Conservation (phyloP, 92 coral and sea anemone genomes). For the Nematostella vectensis region DNA sequence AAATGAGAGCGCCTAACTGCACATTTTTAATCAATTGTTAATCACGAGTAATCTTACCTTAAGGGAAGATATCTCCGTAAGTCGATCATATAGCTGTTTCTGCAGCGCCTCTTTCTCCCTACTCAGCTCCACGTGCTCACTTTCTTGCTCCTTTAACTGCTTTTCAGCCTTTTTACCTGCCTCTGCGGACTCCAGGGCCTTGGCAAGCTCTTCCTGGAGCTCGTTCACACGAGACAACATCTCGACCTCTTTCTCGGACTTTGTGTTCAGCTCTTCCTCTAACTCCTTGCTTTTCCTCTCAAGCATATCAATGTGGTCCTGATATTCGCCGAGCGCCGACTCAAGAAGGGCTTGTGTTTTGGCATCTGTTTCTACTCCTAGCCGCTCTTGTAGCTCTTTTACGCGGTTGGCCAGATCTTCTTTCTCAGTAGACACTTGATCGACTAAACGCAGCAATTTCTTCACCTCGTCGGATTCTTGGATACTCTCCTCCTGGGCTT, state of each 20-base stretch:
- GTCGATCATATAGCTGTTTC: conserved; percentile 78
- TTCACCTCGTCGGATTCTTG: conserved; percentile 51
- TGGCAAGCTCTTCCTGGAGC: conserved; percentile 68
- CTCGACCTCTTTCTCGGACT: conserved; percentile 62
- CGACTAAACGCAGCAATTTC: conserved; percentile 50
- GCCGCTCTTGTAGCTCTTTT: conserved; percentile 43
- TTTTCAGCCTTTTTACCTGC: conserved; percentile 29
- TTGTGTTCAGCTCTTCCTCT: conserved; percentile 47
- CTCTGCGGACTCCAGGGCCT: conserved; percentile 42
- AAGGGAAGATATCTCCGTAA: conserved; percentile 80
- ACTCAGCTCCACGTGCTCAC: conserved; percentile 56
- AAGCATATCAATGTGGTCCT: conserved; percentile 36
- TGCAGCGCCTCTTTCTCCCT: conserved; percentile 81
- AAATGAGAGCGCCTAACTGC: too few species aligned
- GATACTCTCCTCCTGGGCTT: conserved; percentile 57
- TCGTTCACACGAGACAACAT: conserved; percentile 59
- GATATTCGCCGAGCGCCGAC: conserved; percentile 43
- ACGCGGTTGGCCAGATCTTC: conserved; percentile 35
- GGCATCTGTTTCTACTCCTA: conserved; percentile 24
- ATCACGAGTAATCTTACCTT: too few species aligned
- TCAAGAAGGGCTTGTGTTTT: conserved; percentile 53
- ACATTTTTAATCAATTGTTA: too few species aligned
- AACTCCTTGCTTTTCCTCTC: conserved; percentile 38
- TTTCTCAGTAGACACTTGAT: conserved; percentile 42
- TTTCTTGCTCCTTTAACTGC: conserved; percentile 35